Percentiles rank a stretch among this genome's conserved stretches.
Evolutionary conservation across 2,113 vertebrate species (phyloP).

Genomic region (Ceyx cyanopectus): DNA sequence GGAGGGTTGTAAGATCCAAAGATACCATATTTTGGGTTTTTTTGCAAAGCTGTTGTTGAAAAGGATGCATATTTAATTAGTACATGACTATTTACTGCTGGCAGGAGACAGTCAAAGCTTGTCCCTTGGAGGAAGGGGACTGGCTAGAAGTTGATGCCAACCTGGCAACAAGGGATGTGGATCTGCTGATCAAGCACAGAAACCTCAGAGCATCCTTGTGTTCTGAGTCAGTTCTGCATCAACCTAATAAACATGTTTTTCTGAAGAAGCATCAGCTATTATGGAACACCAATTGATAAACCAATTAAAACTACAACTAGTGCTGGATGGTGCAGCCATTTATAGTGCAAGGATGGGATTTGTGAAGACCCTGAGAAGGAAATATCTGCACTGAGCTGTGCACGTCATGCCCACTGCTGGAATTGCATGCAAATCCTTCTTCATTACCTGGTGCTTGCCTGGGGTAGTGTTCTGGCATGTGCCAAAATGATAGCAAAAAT

Average conservation of each 20-base stretch:
- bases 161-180: slow-evolving; percentile 40
- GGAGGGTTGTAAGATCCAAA: background rate
- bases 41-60: background rate
- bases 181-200: slow-evolving; percentile 55
- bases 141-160: slow-evolving; percentile 22
- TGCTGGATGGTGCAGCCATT: background rate
- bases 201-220: slow-evolving; percentile 41
- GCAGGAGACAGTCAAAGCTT: background rate
- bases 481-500: slow-evolving; percentile 53
- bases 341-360: background rate
- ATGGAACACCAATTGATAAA: background rate
- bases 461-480: slow-evolving; percentile 23
- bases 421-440: slow-evolving; percentile 43
- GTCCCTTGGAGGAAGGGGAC: slow-evolving; percentile 24
- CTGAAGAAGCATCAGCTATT: background rate
- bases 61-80: background rate
- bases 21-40: background rate
- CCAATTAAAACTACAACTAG: slow-evolving; percentile 12
- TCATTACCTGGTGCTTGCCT: slow-evolving; percentile 25
- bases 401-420: background rate
- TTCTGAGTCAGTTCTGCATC: slow-evolving; percentile 47
- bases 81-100: slow-evolving; percentile 18
- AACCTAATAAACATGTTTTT: slow-evolving; percentile 19
- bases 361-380: background rate
- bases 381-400: background rate